Percentiles rank a stretch among this genome's conserved stretches.
Conservation (phyloP, 2,797 vertebrate species). For the Pseudochromis fuscus region DNA sequence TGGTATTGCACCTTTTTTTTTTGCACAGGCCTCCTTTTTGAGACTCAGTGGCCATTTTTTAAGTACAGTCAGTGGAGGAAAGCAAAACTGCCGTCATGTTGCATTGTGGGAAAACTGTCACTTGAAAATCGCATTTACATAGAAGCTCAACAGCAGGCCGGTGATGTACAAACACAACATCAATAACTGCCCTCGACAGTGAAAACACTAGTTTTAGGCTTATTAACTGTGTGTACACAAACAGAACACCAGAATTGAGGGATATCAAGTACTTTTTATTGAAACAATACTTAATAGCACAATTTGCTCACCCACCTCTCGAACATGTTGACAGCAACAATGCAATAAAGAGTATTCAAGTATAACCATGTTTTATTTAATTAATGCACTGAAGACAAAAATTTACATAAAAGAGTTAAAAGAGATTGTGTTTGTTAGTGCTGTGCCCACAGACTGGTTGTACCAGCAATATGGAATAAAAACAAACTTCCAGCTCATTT, state of each 20-base stretch:
- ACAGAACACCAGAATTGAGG: neutral
- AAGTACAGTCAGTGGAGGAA: too few species aligned
- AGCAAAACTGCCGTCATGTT: too few species aligned
- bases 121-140: too few species aligned
- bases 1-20: too few species aligned
- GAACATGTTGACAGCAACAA: conserved; percentile 4
- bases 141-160: too few species aligned
- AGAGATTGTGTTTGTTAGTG: neutral
- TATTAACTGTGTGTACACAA: neutral
- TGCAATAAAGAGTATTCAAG: conserved; percentile 60
- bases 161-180: too few species aligned
- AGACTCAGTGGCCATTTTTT: too few species aligned
- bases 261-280: conserved; percentile 29
- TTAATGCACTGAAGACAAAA: conserved; percentile 17
- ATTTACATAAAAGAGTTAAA: conserved; percentile 1
- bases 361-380: conserved; percentile 47
- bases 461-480: conserved; percentile 30
- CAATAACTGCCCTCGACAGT: too few species aligned
- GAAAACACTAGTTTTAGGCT: neutral
- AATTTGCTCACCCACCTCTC: neutral
- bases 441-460: conserved; percentile 12
- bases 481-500: neutral
- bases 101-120: too few species aligned
- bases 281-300: conserved; percentile 16
- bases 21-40: too few species aligned